Evolutionary conservation across 2,797 vertebrate genomes (phyloP).

Genomic region (Diplodus puntazzo): DNA sequence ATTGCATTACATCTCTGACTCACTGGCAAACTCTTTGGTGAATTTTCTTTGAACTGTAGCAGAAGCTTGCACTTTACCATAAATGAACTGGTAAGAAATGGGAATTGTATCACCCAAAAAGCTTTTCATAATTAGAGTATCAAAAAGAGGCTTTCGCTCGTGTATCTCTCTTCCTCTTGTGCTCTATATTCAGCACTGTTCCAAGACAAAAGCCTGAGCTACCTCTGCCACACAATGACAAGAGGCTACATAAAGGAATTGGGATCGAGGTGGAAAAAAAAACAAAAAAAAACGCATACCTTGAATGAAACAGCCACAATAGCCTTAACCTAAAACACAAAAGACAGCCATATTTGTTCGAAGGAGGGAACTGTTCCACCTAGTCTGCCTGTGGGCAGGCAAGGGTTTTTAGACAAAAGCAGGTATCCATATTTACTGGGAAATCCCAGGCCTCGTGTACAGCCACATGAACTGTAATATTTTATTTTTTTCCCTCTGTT

Average conservation of each 20-base stretch:
- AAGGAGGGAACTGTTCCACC: constrained; percentile 54
- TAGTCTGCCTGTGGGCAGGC: constrained; percentile 33
- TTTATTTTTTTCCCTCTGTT: fast-evolving
- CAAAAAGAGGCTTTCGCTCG: constrained; percentile 52
- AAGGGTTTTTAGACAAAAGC: constrained; percentile 45
- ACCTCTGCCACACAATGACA: constrained; percentile 66
- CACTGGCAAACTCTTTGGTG: constrained; percentile 4
- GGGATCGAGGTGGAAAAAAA: constrained; percentile 31
- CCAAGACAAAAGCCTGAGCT: constrained; percentile 62
- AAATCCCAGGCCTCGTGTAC: constrained; percentile 10
- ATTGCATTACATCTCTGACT: background rate
- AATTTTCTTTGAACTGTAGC: constrained; percentile 5
- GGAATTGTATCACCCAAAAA: constrained; percentile 50
- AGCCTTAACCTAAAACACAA: constrained; percentile 64
- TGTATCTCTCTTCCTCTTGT: constrained; percentile 50
- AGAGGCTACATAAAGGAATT: constrained; percentile 64
- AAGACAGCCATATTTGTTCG: constrained; percentile 63
- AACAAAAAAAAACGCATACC: constrained; percentile 18
- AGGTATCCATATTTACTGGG: constrained; percentile 52
- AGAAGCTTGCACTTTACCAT: background rate
- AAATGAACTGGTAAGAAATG: constrained; percentile 35
- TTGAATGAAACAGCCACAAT: constrained; percentile 63
- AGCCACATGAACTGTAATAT: constrained; percentile 10
- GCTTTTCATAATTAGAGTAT: constrained; percentile 64
- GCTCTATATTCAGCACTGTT: constrained; percentile 46